Base-by-base conservation (phyloP, 2,797 vertebrate species). In the Pitangus sulphuratus region DNA sequence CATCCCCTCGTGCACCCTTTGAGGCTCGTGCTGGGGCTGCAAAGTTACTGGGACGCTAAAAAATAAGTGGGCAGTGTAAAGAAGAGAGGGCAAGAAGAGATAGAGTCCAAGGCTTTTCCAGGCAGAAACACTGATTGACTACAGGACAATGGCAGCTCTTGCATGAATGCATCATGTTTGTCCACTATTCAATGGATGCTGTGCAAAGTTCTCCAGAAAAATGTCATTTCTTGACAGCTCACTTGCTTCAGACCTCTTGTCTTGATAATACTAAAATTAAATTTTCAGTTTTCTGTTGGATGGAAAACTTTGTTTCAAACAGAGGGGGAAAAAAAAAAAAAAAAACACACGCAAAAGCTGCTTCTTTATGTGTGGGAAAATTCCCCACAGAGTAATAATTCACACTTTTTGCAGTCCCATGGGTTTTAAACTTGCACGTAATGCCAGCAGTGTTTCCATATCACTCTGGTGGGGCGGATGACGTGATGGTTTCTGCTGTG, bases 311-410 rank as follows among this genome's bases (percentile, higher is more conserved):
- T 25, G 5, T 70, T 81, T 91, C 19, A 58, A 61, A 44, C 30
- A 54, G 5, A 28, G 2, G 1, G 0, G 1, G 6, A 17, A 15
- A 25, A 37, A 15, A 28, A 9, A 8, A 28, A 61, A 1, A 17
- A 17, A 42, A 42, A 37, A 37, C 35, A 37, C 8, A 8, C 9
- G 10, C 35, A 37, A 37, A 37, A 37, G 10, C 35, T 53, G 6
- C 22, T 54, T 13, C 47, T 88, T 68, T 65, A 25, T 4, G 1
- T 18, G 14, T 50, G 13, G 45, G 30, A 33, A 65, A 90, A 47
- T 47, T 79, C 39, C 19, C 30, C 50, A 50, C 30, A 11, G 74
- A 90, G 42, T 44, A 15, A 83, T 72, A 66, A 18, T 8, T 77
- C 31, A 2, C 2, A 2, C 9, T 66, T 81, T 62, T 31, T 78